Evolutionary conservation across 2,113 vertebrate genomes (phyloP), one percentile per base, ranked within the genome.

Genomic region (Glareola pratincola): DNA sequence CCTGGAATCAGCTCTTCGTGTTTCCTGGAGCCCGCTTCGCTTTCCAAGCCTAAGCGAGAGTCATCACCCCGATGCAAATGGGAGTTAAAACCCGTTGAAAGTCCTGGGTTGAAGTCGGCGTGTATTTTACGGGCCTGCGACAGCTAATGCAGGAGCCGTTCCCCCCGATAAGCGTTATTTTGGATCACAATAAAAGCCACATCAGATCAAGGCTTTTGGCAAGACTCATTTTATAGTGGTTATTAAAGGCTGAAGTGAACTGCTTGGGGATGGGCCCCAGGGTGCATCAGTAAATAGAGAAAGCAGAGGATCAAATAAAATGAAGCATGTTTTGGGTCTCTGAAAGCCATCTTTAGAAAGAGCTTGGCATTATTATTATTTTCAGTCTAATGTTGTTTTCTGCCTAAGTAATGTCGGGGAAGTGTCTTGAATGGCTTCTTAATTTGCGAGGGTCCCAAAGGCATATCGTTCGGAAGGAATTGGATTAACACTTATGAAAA

Each of bases 401-500:
- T 57, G 56, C 88, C 59, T 63, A 59, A 87, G 48, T 76, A n/a
- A 34, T 54, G 59, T 37, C 4, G 12, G 73, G 78, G 26, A 43
- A 86, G 72, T 14, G 51, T 39, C 66, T 77, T 57, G 43, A 68
- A 48, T 47, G 57, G 77, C 63, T 74, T 73, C 82, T 79, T 88
- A 72, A 68, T 88, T 88, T 72, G 50, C 1, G 13, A 74, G 71
- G 60, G 54, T 94, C 90, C 87, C 92, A 53, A 64, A 45, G 83
- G 92, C 53, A 68, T 9, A 7, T 17, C 20, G 1, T 85, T 76
- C 2, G 32, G 83, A 63, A 93, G 74, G 92, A 91, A 91, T 77
- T 59, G 79, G 90, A 91, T 96, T 94, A 90, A 85, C 83, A 36
- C 63, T 72, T 60, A 45, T 9, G 83, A 77, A 73, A 84, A 92